phyloP scores from a whole-genome alignment of 2,888 invertebrate species.

The Sympetrum striolatum region DNA sequence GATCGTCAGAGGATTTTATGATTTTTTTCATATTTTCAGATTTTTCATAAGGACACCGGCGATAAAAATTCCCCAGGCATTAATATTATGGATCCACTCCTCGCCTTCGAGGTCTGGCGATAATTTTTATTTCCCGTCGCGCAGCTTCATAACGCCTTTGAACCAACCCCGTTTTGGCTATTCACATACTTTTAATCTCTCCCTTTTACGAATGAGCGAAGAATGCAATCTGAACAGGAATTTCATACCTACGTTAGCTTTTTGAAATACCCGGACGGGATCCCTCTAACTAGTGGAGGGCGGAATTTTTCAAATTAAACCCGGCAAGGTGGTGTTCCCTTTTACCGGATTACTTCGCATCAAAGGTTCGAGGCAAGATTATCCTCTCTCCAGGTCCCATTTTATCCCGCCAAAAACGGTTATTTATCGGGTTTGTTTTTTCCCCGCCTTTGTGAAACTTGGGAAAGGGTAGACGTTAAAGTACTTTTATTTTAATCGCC shows the following conservation, averaged over 20 bases:
- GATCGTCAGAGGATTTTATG: too few species aligned
- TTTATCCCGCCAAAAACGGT: not conserved
- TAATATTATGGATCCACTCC: too few species aligned
- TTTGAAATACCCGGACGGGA: slow-evolving; percentile 17
- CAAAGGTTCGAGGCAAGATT: not conserved
- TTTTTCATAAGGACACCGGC: too few species aligned
- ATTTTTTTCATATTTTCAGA: too few species aligned
- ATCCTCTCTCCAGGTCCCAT: not conserved
- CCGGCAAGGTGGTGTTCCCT: not conserved
- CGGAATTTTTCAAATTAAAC: slow-evolving; percentile 39
- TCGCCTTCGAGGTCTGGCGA: not conserved
- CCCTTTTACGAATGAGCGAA: not conserved
- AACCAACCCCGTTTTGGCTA: not conserved
- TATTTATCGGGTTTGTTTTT: not conserved
- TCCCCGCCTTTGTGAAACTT: not conserved
- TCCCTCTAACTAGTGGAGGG: not conserved
- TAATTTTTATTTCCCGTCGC: not conserved
- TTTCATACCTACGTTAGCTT: slow-evolving; percentile 30
- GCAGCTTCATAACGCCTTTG: not conserved
- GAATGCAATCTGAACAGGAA: slow-evolving; percentile 29
- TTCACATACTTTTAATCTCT: slow-evolving; percentile 9
- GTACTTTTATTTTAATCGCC: not conserved
- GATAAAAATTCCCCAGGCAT: too few species aligned
- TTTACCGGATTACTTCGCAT: not conserved
- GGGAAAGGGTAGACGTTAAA: not conserved